Base-by-base conservation (phyloP, 2,797 vertebrate species). In the Bovichtus diacanthus region DNA sequence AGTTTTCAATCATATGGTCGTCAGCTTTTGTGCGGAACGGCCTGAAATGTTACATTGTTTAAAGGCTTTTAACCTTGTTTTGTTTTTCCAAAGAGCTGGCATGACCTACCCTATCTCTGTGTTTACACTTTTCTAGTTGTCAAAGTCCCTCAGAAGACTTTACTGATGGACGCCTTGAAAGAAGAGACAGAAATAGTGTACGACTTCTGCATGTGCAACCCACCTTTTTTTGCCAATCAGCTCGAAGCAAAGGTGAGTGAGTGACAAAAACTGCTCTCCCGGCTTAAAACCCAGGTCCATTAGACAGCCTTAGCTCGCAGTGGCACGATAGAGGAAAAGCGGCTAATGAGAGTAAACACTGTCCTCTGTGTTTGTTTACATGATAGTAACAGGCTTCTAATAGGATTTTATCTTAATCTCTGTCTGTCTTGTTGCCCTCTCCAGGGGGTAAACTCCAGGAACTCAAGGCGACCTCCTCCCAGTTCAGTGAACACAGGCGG, bases 181-280 rank as follows among this genome's bases (percentile, higher is more conserved):
- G 97, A 99, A 83, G 97, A 99, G 91, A 97, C 97, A 1, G 96
- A 96, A 68, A 96, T 99, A 0, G 81, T 98, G 70, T 99, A 98
- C 13, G 98, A 99, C 90, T 99, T 99, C 94, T 99, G 98, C 90
- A 99, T 99, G 97, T 99, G 98, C 87, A 99, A 99, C 75, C 98
- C 98, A 47, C 98, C 98, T 0, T 99, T 99, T 92, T 99, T 99
- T 84, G 98, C 98, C 70, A 99, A 99, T 93, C 97, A 99, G 23
- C 78, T 98, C 64, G 98, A 99, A 92, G 98, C 97, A 0, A 96
- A 99, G 96, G 98, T 98, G 92, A 82, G 76, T 7, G 34, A 44
- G 6, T 34, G 31, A 31, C 2, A 34, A 34, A 34, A 9, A 34
- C 31, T 7, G 31, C 8, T 34, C 31, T 34, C 34, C 31, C 8